Conservation (phyloP, 2,113 vertebrate species). For the Paracanthobrama guichenoti region DNA sequence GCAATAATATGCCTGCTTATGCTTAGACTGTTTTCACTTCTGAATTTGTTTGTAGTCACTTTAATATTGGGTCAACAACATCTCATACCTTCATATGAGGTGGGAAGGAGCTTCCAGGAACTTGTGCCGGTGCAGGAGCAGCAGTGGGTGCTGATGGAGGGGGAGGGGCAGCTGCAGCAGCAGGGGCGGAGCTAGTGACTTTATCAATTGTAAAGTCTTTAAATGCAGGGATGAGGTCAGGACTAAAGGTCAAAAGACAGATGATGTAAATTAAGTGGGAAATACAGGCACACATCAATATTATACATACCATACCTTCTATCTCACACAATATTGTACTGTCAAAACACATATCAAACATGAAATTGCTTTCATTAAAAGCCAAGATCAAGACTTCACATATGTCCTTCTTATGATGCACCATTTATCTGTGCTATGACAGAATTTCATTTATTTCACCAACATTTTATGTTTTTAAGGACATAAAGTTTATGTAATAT, state of each 20-base stretch:
- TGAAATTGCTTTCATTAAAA: background rate
- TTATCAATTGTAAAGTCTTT: conserved; percentile 88
- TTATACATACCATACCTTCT: background rate
- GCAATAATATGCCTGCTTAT: conserved; percentile 10
- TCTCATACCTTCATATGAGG: conserved; percentile 88
- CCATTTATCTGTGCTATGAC: background rate
- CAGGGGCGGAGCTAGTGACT: conserved; percentile 65
- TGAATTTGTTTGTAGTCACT: background rate
- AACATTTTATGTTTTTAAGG: background rate
- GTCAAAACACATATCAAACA: background rate
- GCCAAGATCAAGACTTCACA: background rate
- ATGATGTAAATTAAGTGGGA: background rate
- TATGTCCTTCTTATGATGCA: background rate
- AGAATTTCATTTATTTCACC: background rate
- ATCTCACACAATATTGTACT: background rate
- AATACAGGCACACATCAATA: background rate
- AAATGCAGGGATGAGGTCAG: conserved; percentile 84
- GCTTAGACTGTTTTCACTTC: background rate
- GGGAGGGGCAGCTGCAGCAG: conserved; percentile 70
- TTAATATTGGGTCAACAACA: background rate
- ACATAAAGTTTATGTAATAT: background rate
- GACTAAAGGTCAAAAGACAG: conserved; percentile 57
- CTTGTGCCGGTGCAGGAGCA: conserved; percentile 69
- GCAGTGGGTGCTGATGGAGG: conserved; percentile 71
- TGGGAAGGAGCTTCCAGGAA: conserved; percentile 93